Conservation (phyloP, 1,140 invertebrate species). For the Penaeus japonicus region DNA sequence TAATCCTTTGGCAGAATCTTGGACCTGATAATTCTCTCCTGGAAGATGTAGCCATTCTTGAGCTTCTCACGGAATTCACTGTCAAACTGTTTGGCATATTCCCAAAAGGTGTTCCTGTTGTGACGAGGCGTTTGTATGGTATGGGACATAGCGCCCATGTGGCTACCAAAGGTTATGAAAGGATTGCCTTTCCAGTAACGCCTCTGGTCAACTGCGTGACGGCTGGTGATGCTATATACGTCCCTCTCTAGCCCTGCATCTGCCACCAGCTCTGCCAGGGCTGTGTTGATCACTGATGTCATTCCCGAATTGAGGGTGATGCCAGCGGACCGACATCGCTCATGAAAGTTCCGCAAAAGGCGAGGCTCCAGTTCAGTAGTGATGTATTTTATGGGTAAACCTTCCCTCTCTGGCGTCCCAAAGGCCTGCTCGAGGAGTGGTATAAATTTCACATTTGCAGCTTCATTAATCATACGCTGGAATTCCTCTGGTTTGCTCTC, state of each 20-base stretch:
- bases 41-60: background rate
- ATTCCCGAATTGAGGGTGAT: conserved; percentile 2
- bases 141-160: background rate
- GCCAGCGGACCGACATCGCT: background rate
- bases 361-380: background rate
- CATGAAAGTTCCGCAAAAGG: background rate
- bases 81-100: conserved; percentile 1
- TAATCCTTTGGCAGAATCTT: background rate
- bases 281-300: background rate
- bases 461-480: background rate
- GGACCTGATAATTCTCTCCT: background rate
- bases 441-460: background rate
- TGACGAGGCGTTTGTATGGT: background rate
- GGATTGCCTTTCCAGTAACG: background rate
- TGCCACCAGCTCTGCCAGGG: conserved; percentile 14
- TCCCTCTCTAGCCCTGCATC: background rate
- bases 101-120: background rate
- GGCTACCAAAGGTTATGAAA: background rate
- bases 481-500: background rate
- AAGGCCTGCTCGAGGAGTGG: background rate
- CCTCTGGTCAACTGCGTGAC: background rate
- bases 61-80: background rate
- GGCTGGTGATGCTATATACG: background rate
- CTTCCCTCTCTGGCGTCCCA: background rate
- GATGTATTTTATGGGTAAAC: background rate